Percentiles rank a stretch among this genome's conserved stretches.
These are phyloP conservation scores for Leucosticte australis DNA, from an alignment of 2,113 vertebrate genomes.

Conservation along the genomic window DNA sequence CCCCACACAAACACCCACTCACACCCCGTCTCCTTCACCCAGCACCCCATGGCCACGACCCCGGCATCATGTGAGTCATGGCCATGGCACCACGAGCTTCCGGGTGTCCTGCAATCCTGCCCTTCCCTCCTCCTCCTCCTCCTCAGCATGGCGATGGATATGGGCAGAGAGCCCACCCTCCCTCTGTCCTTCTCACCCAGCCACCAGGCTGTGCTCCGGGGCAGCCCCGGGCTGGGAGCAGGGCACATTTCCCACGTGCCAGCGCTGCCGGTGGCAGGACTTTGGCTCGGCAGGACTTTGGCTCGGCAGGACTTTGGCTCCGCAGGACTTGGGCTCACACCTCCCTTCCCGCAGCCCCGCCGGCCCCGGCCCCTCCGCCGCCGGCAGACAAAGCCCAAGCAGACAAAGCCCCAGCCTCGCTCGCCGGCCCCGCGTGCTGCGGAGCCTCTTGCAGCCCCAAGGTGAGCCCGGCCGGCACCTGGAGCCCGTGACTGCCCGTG, in stretches of 20 bases:
- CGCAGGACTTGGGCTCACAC: not conserved
- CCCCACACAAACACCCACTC: not conserved
- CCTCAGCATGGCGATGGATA: rapidly evolving
- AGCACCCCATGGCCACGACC: not conserved
- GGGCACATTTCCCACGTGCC: not conserved
- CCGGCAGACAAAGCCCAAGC: conserved; percentile 27
- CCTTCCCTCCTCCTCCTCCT: not conserved
- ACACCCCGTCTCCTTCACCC: not conserved
- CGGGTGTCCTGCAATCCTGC: rapidly evolving
- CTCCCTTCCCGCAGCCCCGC: not conserved
- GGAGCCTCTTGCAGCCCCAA: not conserved
- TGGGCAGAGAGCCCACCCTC: not conserved
- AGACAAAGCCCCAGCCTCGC: conserved; percentile 26
- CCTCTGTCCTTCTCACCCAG: too few species aligned
- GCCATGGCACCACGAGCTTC: rapidly evolving
- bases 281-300: not conserved
- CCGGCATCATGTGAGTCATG: rapidly evolving
- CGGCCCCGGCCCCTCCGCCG: not conserved
- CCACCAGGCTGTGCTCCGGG: not conserved
- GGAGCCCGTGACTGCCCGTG: not conserved
- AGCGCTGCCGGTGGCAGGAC: not conserved
- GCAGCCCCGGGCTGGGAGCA: not conserved
- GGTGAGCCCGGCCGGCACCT: not conserved
- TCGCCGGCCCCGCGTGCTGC: not conserved
- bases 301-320: too few species aligned